Percentiles rank a stretch among this genome's conserved stretches.
These are phyloP conservation scores for Rhagophthalmus giganteus DNA, from an alignment of 2,888 invertebrate species.

Conservation along the genomic window DNA sequence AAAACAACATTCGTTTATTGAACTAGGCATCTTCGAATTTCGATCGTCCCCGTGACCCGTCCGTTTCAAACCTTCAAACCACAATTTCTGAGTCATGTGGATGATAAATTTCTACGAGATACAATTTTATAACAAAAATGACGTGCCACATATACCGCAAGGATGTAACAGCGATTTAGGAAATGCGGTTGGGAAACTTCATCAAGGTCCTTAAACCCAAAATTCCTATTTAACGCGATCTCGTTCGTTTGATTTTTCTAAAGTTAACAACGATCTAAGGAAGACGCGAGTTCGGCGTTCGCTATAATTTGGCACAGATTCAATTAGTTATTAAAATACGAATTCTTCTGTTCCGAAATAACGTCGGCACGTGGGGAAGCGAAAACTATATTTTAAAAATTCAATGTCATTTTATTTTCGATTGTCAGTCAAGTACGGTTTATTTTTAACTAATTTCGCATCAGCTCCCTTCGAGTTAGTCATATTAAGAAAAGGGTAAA, in stretches of 20 bases:
- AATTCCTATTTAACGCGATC: slow-evolving; percentile 4
- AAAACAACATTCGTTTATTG: too few species aligned
- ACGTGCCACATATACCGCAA: slow-evolving; percentile 5
- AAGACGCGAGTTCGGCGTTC: too few species aligned
- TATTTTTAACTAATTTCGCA: background rate
- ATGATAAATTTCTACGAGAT: too few species aligned
- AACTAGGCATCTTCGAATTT: too few species aligned
- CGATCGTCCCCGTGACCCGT: too few species aligned
- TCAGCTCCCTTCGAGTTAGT: background rate
- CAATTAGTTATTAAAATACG: slow-evolving; percentile 7
- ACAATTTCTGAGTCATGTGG: too few species aligned
- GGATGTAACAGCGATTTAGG: slow-evolving; percentile 3
- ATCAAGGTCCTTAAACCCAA: slow-evolving; percentile 6
- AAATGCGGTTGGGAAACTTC: slow-evolving; percentile 7
- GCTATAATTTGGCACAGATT: slow-evolving; percentile 11
- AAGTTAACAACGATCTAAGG: too few species aligned
- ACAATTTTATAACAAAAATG: too few species aligned
- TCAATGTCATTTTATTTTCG: slow-evolving; percentile 17
- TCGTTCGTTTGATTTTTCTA: slow-evolving; percentile 1
- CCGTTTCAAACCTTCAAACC: too few species aligned
- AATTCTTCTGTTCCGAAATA: slow-evolving; percentile 2
- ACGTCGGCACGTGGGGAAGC: slow-evolving; percentile 7
- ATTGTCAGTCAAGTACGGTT: slow-evolving; percentile 7
- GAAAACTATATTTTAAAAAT: slow-evolving; percentile 11
- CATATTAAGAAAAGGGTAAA: background rate